Evolutionary conservation across 2,113 vertebrate species (phyloP), one percentile per base, ranked within the genome.

Genomic region (Epinephelus moara): DNA sequence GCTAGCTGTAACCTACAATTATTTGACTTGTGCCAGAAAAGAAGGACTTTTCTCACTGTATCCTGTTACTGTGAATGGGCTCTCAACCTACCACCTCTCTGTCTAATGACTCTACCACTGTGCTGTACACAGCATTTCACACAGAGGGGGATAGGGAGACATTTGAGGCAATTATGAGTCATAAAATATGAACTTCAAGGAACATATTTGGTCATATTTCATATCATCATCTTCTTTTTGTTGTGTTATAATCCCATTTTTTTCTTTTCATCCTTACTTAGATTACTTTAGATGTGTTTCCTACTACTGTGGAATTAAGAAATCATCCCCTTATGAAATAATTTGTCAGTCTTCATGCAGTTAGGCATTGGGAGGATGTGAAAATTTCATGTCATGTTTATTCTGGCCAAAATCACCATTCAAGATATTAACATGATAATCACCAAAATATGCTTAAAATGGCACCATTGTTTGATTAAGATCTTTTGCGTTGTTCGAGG

Each of bases 51-150:
- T 80, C 66, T 78, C 25, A 2, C 64, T 5, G 37, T 87, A 49
- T 91, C 59, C 62, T 45, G 49, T 91, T 84, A 80, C 85, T 84
- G 60, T 80, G 60, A 85, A 84, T 49, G 19, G 3, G 71, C 64
- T 75, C 57, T 76, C 49, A 49, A 33, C 18, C 9, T 47, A 55
- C 67, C 52, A 50, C 30, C 59, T 21, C 30, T 75, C 63, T 47
- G 18, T 30, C 72, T 64, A 21, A 55, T 67, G 74, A 66, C 66
- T 60, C 15, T 45, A 61, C 62, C 27, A 50, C 53, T 78, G 62
- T 73, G 49, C 10, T 40, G 45, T 40, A 70, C 68, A 25, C 33
- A 59, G 64, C 57, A 21, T 6, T n/a, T 17, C 37, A 49, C 19
- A 25, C 33, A 7, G 7, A 33, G 18, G 5, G 63, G 33, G 4